Percentiles rank a stretch among this genome's conserved stretches.
Conservation (phyloP, 2,113 vertebrate genomes). For the Sorex araneus region DNA sequence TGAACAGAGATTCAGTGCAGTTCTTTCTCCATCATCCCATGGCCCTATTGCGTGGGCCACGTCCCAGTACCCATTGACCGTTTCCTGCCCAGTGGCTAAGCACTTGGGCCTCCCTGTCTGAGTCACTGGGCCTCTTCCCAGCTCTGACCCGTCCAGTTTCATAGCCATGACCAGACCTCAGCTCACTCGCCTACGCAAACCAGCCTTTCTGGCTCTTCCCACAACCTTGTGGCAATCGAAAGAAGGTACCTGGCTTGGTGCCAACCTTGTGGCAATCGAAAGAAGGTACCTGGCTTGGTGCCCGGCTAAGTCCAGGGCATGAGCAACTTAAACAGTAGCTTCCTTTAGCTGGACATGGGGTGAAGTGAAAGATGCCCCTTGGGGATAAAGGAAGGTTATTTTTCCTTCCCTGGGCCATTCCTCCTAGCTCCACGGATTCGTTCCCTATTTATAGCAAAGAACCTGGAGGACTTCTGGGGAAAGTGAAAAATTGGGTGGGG, state of each 20-base stretch:
- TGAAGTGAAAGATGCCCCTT: not conserved
- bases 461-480: too few species aligned
- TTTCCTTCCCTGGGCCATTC: too few species aligned
- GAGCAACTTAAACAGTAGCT: not conserved
- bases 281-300: not conserved
- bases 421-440: too few species aligned
- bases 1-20: slow-evolving; percentile 28
- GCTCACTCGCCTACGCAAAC: not conserved
- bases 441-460: too few species aligned
- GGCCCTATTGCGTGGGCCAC: not conserved
- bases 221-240: not conserved
- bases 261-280: not conserved
- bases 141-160: not conserved
- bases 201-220: not conserved
- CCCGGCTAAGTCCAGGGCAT: rapidly evolving
- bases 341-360: not conserved
- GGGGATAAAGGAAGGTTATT: not conserved
- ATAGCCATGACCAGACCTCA: rapidly evolving
- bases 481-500: too few species aligned
- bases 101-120: not conserved
- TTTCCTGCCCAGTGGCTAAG: not conserved
- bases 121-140: not conserved
- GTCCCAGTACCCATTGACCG: not conserved
- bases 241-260: not conserved
- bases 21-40: not conserved